Evolutionary conservation across 1,140 invertebrate genomes (phyloP).

Genomic region (Cyphomyrmex costatus): DNA sequence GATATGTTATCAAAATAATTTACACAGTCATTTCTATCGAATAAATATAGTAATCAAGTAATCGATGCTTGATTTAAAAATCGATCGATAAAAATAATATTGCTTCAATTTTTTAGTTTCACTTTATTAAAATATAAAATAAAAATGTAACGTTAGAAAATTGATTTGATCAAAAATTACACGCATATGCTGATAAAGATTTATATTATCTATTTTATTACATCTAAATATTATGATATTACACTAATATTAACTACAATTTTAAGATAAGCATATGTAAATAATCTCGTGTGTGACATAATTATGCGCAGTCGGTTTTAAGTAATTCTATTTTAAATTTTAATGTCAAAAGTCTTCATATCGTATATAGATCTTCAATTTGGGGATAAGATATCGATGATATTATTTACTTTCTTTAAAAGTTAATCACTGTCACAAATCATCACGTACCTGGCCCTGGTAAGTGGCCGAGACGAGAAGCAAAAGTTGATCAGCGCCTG

Average conservation of each 20-base stretch:
- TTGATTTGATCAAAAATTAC: background rate
- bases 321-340: background rate
- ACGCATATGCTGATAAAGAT: background rate
- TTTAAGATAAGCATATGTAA: background rate
- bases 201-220: background rate
- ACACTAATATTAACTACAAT: background rate
- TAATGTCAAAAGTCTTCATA: background rate
- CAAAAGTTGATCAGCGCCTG: conserved; percentile 81
- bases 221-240: background rate
- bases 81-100: background rate
- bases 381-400: background rate
- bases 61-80: background rate
- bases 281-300: background rate
- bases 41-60: background rate
- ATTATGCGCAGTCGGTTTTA: background rate
- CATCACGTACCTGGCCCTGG: conserved; percentile 79
- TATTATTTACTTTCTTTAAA: background rate
- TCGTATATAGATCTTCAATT: background rate
- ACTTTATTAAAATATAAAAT: background rate
- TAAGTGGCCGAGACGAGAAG: conserved; percentile 73
- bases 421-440: background rate
- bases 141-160: background rate
- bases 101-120: background rate
- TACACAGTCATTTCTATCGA: background rate
- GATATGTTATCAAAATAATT: background rate